These are phyloP conservation scores for Microplitis manilae DNA, from an alignment of 2,888 invertebrate genomes.

Conservation along the genomic window DNA sequence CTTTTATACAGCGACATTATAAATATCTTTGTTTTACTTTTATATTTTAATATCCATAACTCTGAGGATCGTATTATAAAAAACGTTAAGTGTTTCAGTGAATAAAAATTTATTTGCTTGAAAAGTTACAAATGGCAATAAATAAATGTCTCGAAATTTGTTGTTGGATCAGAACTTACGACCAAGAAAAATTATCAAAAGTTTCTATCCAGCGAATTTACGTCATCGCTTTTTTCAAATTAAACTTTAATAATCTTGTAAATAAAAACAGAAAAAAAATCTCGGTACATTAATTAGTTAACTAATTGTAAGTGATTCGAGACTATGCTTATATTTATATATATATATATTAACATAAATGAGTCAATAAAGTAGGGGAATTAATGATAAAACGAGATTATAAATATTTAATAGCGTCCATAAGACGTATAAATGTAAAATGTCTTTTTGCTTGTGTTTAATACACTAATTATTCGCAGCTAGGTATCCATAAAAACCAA, in stretches of 20 bases:
- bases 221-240: too few relatives aligned
- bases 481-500: constrained; percentile 33
- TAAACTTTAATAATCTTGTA: too few relatives aligned
- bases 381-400: constrained; percentile 14
- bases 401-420: constrained; percentile 5
- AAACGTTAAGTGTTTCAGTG: neutral
- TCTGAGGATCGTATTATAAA: neutral
- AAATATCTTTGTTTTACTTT: neutral
- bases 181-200: neutral
- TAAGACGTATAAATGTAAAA: neutral
- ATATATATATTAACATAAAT: neutral
- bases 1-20: neutral
- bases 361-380: neutral
- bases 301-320: neutral
- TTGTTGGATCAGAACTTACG: neutral
- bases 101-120: neutral
- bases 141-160: neutral
- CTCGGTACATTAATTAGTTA: neutral
- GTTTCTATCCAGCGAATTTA: too few relatives aligned
- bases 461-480: constrained; percentile 31
- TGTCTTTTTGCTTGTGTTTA: constrained; percentile 5
- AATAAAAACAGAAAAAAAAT: neutral
- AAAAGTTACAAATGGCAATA: neutral
- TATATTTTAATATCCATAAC: neutral
- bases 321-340: neutral